phyloP scores from a whole-genome alignment of 2,888 invertebrate genomes.

The Andrena bicolor region DNA sequence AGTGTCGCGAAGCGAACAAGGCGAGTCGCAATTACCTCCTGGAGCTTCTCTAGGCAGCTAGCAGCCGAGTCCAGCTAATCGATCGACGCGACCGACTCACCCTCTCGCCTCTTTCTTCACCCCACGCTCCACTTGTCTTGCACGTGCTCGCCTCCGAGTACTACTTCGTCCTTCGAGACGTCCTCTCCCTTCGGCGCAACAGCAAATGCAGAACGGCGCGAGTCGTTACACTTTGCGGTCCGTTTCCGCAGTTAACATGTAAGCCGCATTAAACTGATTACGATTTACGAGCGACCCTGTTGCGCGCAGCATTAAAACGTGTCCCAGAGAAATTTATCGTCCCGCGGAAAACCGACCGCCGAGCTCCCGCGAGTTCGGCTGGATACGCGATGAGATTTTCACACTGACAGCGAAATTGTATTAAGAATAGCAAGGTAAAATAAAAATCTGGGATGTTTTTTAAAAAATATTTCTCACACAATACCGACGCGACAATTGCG shows the following conservation, averaged over 20 bases:
- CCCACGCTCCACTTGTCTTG: slow-evolving; percentile 19
- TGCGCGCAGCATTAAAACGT: slow-evolving; percentile 65
- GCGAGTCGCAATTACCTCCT: slow-evolving; percentile 67
- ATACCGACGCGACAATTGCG: too few relatives aligned
- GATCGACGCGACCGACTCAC: slow-evolving; percentile 52
- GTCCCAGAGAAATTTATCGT: slow-evolving; percentile 52
- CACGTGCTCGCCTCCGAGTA: neutral
- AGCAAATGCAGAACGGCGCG: slow-evolving; percentile 15
- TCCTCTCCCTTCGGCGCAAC: slow-evolving; percentile 5
- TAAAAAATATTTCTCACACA: too few relatives aligned
- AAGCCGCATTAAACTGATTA: slow-evolving; percentile 80
- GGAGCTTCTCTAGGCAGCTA: slow-evolving; percentile 35
- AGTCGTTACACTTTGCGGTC: slow-evolving; percentile 65
- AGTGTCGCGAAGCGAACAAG: slow-evolving; percentile 20
- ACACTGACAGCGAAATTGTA: too few relatives aligned
- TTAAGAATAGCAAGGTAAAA: too few relatives aligned
- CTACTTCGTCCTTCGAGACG: slow-evolving; percentile 21
- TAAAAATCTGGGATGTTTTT: too few relatives aligned
- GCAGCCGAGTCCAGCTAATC: slow-evolving; percentile 61
- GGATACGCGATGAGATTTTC: neutral
- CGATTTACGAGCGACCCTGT: slow-evolving; percentile 76
- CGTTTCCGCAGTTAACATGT: slow-evolving; percentile 69
- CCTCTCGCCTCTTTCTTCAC: neutral
- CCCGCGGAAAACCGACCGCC: slow-evolving; percentile 14
- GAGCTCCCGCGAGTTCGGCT: neutral